phyloP scores from a whole-genome alignment of 2,113 vertebrate species.

The Prionailurus viverrinus region DNA sequence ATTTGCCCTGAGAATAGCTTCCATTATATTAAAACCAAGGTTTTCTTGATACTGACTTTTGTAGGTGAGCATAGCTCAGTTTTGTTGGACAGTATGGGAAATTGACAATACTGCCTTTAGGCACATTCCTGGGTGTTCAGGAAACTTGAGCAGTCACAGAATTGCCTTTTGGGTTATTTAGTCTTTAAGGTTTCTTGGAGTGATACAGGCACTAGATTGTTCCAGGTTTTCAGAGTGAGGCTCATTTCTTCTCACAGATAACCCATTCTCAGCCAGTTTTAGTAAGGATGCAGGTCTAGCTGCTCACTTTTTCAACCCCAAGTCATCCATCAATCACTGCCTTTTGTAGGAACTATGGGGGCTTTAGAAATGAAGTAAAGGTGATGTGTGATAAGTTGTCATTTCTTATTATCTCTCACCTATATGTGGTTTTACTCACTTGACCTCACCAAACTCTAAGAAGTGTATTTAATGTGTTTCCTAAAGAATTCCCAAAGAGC shows the following conservation, averaged over 20 bases:
- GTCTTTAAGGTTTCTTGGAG: not conserved
- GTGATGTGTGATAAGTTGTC: not conserved
- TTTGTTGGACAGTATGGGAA: slow-evolving; percentile 37
- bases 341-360: not conserved
- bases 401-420: not conserved
- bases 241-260: not conserved
- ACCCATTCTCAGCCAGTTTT: not conserved
- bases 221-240: not conserved
- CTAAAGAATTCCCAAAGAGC: slow-evolving; percentile 11
- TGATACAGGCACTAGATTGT: not conserved
- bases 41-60: slow-evolving; percentile 40
- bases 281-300: not conserved
- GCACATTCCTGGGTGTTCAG: not conserved
- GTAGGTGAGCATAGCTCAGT: not conserved
- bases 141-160: not conserved
- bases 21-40: not conserved
- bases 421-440: not conserved
- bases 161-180: not conserved
- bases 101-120: not conserved
- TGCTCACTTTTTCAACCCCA: not conserved
- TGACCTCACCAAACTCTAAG: not conserved
- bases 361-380: not conserved
- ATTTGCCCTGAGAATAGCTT: not conserved
- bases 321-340: not conserved
- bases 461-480: slow-evolving; percentile 5